Base-by-base conservation (phyloP, 2,113 vertebrate species). In the Camelus bactrianus region DNA sequence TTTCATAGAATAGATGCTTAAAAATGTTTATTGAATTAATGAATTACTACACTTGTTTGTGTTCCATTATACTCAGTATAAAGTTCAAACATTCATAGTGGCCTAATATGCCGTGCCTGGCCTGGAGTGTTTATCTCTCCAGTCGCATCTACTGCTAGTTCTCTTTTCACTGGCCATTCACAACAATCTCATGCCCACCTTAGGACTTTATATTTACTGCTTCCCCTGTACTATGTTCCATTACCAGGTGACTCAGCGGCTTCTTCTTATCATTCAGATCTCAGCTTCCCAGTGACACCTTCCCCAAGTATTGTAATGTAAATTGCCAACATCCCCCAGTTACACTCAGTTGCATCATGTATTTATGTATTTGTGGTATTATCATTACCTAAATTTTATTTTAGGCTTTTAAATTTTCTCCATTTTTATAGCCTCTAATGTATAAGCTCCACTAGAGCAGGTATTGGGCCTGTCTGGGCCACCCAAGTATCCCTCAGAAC, bases 121-220 rank as follows among this genome's bases (percentile, higher is more conserved):
- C 52, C 15, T 56, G 85, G 8, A 4, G 50, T 88, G 22, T 24
- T 67, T 75, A 19, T 42, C 0, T 82, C 38, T 77, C 15, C n/a
- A 38, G 5, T 14, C 8, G 73, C 11, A 46, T 26, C 24, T 67
- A 46, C 22, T 9, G 64, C 6, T 6, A 69, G 19, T 17, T 28
- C 42, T 3, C 6, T 79, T 84, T 35, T 20, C 3, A 20, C 14
- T 72, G 28, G 8, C 35, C 54, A 30, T 32, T 4, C 5, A 15
- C 0, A 38, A 11, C 3, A 69, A 42, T 13, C 5, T 26, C 50
- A 3, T 9, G 17, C 13, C 9, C n/a, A 28, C 12, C 3, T 46
- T 64, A 64, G 2, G 6, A n/a, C 16, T 60, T 35, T 17, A 28
- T 50, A 58, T 81, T 87, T 28, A 9, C 8, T 65, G 17, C 38